Base-by-base conservation (phyloP, 37 sponge, comb jelly and placozoan species). In the Oopsacas minuta region DNA sequence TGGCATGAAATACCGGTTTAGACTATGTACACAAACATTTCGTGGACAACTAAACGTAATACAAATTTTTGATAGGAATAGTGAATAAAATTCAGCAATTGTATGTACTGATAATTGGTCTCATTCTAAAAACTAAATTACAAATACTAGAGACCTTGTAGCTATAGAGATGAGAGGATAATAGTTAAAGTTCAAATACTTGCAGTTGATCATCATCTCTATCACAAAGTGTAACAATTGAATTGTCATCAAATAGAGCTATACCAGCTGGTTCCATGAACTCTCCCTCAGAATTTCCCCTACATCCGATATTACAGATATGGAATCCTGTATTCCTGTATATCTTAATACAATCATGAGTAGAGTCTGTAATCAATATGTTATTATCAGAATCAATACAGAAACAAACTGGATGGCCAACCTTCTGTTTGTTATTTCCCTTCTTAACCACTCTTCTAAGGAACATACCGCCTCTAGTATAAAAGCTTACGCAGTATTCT, bases 311-410 rank as follows among this genome's bases (percentile, higher is more conserved):
- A n/a, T 61, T 61, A 12, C 75, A 61, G 30, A 61, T 61, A 34
- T 61, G 75, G 30, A 61, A 61, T 34, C 75, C 75, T 10, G 75
- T 61, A 25, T 3, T 61, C 28, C 75, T 61, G 30, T 61, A 61
- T 25, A 61, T 34, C 75, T 61, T 61, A 7, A 61, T n/a, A 12
- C 75, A 61, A 34, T 61, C 75, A n/a, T 61, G 7, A 34, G 22
- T 5, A 25, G 75, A 32, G 75, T 61, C 75, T 34, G 75, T 20
- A 20, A 61, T n/a, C 1, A 61, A n/a, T 7, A 61, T 61, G 22
- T 61, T 61, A 61, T n/a, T n/a, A 61, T 61, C 75, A 32, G 75
- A 61, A n/a, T 61, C 75, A 61, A 61, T 61, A n/a, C 75, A 61
- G 75, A 61, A 61, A n/a, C 5, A 61, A 3, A 3, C 7, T 32